These are phyloP conservation scores for Paedocypris sp. DNA, from an alignment of 2,113 vertebrate species.

Conservation along the genomic window DNA sequence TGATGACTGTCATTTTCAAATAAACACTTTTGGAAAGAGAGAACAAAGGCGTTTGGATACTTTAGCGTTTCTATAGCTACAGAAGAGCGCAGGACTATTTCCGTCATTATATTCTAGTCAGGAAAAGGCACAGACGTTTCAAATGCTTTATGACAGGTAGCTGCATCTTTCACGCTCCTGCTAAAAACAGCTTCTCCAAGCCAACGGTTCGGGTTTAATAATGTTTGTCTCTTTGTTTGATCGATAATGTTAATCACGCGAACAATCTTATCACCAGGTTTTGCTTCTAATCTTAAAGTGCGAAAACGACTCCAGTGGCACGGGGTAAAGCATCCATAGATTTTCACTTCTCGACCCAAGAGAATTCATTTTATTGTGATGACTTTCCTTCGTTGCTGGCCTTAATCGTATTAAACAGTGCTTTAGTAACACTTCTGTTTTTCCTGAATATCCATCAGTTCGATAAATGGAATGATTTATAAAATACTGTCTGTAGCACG, in stretches of 20 bases:
- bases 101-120: conserved; percentile 11
- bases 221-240: not conserved
- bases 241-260: not conserved
- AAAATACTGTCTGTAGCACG: not conserved
- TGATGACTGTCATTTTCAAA: conserved; percentile 1
- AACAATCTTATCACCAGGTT: not conserved
- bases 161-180: not conserved
- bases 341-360: not conserved
- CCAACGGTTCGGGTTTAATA: too few species aligned
- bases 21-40: not conserved
- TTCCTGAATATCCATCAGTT: not conserved
- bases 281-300: not conserved
- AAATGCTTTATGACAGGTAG: not conserved
- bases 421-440: not conserved
- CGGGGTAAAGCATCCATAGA: conserved; percentile 28
- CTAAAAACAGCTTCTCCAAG: too few species aligned
- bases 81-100: conserved; percentile 16
- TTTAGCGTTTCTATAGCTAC: conserved; percentile 28
- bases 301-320: conserved; percentile 41
- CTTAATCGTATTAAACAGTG: too few species aligned
- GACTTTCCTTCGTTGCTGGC: not conserved
- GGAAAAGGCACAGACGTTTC: conserved; percentile 4
- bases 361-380: not conserved
- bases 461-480: not conserved
- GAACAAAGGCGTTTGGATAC: conserved; percentile 9